Conservation (phyloP, 2,888 invertebrate species). For the Aphodius sticticus region DNA sequence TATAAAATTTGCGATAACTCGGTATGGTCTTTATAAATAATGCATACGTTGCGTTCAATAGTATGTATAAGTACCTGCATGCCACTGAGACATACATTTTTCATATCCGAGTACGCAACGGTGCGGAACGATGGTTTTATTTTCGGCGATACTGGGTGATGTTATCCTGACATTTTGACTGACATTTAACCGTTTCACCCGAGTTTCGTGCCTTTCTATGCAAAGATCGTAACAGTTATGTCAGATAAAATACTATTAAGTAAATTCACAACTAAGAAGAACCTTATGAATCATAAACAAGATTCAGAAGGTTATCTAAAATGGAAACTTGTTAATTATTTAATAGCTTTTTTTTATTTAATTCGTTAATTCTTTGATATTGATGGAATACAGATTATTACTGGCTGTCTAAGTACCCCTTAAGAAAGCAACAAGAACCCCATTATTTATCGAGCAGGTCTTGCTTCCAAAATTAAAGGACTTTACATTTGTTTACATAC, state of each 20-base stretch:
- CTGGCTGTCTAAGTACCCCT: too few relatives aligned
- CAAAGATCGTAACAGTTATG: neutral
- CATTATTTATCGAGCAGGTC: too few relatives aligned
- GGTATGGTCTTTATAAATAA: neutral
- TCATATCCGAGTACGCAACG: neutral
- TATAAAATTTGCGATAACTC: slow-evolving; percentile 4
- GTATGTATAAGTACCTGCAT: neutral
- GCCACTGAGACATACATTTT: neutral
- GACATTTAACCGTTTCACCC: neutral
- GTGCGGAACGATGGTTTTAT: neutral
- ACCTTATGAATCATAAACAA: too few relatives aligned
- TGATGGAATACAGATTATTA: too few relatives aligned
- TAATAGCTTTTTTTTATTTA: too few relatives aligned
- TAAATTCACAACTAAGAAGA: too few relatives aligned
- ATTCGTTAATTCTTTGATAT: too few relatives aligned
- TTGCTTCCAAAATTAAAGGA: too few relatives aligned
- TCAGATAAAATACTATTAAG: neutral
- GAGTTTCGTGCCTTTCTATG: neutral
- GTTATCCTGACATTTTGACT: neutral
- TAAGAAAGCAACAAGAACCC: too few relatives aligned
- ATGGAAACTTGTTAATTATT: too few relatives aligned
- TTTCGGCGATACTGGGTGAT: neutral
- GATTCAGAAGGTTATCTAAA: too few relatives aligned
- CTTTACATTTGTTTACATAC: too few relatives aligned
- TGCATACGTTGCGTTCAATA: neutral